Percentiles rank a stretch among this genome's conserved stretches.
These are phyloP conservation scores for Dryobates pubescens DNA, from an alignment of 2,797 vertebrate genomes.

Conservation along the genomic window DNA sequence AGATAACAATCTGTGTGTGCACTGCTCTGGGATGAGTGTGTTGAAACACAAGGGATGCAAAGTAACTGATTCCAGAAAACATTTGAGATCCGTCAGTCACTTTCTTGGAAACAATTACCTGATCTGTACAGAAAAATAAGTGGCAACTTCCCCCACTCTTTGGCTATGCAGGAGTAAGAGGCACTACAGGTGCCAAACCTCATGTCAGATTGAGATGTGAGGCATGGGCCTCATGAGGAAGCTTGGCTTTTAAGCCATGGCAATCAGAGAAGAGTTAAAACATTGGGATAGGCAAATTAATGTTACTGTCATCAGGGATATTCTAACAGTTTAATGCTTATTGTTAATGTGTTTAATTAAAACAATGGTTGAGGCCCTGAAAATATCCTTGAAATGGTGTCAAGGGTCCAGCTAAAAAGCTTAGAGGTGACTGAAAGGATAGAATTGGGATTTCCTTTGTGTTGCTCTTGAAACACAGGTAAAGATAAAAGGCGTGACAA, in stretches of 20 bases:
- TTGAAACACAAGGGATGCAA: not conserved
- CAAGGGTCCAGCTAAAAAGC: not conserved
- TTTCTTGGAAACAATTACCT: not conserved
- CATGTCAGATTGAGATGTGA: not conserved
- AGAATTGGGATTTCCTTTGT: not conserved
- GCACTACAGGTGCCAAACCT: not conserved
- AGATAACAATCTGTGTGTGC: accelerated
- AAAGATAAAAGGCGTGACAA: not conserved
- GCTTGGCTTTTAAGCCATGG: not conserved
- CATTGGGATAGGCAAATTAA: not conserved
- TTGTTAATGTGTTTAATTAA: not conserved
- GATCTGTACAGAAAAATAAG: not conserved
- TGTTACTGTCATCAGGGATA: not conserved
- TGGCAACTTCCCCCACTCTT: not conserved
- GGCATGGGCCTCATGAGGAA: not conserved
- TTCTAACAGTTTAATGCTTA: not conserved
- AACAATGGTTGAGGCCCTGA: not conserved
- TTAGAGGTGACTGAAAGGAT: not conserved
- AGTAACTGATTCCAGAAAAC: not conserved
- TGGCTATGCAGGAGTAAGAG: not conserved
- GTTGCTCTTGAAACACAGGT: not conserved
- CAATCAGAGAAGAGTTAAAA: not conserved
- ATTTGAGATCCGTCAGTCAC: not conserved
- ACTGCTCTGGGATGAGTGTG: not conserved
- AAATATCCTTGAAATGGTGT: not conserved